These are phyloP conservation scores for Ctenicera cuprea DNA, from an alignment of 2,888 invertebrate genomes.

Conservation along the genomic window DNA sequence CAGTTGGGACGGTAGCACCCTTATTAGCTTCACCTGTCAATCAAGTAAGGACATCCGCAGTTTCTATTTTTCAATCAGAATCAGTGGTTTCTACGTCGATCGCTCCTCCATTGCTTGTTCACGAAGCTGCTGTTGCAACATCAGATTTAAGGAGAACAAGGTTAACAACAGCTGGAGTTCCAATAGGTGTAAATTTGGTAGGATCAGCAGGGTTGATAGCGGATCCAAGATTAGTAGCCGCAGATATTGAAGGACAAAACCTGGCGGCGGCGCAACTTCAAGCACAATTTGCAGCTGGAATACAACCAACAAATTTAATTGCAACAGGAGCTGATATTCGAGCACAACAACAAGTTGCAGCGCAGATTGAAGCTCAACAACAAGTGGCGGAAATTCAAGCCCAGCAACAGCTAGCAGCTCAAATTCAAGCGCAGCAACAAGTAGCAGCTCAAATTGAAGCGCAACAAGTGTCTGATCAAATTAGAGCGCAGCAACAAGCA, in stretches of 20 bases:
- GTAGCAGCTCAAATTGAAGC: conserved; percentile 18
- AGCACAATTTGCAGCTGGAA: neutral
- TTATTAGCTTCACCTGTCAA: conserved; percentile 47
- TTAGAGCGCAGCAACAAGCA: conserved; percentile 13
- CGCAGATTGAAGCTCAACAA: conserved; percentile 1
- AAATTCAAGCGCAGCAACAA: conserved; percentile 19
- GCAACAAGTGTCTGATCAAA: neutral
- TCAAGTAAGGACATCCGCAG: conserved; percentile 46
- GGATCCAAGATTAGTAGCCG: neutral
- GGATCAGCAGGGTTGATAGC: neutral
- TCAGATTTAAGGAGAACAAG: neutral
- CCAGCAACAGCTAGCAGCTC: conserved; percentile 12
- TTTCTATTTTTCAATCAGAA: conserved; percentile 9
- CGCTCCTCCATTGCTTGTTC: conserved; percentile 18
- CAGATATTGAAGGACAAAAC: conserved; percentile 3
- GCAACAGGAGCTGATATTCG: neutral
- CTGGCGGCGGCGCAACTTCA: neutral
- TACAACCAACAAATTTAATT: neutral
- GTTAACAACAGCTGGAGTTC: neutral
- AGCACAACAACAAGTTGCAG: neutral
- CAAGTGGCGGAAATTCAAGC: conserved; percentile 9
- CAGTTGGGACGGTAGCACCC: conserved; percentile 52
- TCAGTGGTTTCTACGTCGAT: conserved; percentile 4
- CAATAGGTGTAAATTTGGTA: neutral
- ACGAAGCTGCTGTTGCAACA: neutral